phyloP scores from a whole-genome alignment of 1,140 invertebrate species.

The Patella vulgata region DNA sequence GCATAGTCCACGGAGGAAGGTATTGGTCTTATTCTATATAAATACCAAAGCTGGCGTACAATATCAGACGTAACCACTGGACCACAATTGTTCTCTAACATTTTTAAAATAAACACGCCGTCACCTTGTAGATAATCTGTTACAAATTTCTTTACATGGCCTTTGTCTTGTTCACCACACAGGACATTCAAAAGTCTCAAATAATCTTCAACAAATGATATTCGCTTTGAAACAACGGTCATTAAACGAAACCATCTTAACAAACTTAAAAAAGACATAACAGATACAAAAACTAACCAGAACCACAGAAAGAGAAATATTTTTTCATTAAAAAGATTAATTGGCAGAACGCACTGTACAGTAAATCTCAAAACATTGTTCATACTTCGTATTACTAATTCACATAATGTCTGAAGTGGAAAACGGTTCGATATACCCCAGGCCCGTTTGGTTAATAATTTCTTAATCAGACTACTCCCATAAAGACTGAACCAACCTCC shows the following conservation, averaged over 20 bases:
- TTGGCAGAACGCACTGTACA: conserved; percentile 68
- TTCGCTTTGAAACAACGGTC: conserved; percentile 35
- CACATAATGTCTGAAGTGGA: conserved; percentile 67
- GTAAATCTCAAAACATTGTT: conserved; percentile 26
- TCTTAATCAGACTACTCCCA: conserved; percentile 51
- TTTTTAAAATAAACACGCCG: conserved; percentile 52
- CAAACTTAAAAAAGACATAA: conserved; percentile 48
- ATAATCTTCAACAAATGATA: conserved; percentile 50
- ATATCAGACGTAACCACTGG: conserved; percentile 52
- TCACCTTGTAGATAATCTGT: conserved; percentile 54
- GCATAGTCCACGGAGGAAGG: no score
- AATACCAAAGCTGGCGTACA: conserved; percentile 46
- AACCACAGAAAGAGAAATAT: conserved; percentile 70
- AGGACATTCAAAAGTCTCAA: conserved; percentile 31
- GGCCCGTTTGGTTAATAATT: conserved; percentile 58
- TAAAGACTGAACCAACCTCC: no score
- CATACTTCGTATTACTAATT: conserved; percentile 66
- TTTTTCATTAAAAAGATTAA: conserved; percentile 70
- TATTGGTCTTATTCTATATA: not conserved
- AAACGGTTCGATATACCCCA: conserved; percentile 58
- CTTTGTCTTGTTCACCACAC: conserved; percentile 37
- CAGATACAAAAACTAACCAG: conserved; percentile 66
- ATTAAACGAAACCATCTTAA: conserved; percentile 41
- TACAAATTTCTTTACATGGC: conserved; percentile 43
- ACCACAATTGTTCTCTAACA: conserved; percentile 53